Evolutionary conservation across 2,113 vertebrate genomes (phyloP).

Genomic region (Drymodes brunneopygia): DNA sequence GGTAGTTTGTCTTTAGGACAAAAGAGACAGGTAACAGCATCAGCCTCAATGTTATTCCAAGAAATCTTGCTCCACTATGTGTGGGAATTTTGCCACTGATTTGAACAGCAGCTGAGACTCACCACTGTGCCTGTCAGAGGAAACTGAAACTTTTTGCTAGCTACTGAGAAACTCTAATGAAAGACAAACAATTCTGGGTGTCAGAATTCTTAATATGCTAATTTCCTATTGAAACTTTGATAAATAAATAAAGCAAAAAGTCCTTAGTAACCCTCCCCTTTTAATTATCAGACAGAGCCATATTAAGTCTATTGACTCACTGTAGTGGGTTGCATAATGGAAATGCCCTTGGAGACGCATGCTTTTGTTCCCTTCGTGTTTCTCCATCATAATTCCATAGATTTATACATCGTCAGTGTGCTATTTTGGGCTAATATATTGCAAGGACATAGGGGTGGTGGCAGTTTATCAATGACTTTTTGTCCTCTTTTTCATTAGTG

Average conservation of each 20-base stretch:
- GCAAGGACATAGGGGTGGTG: constrained; percentile 33
- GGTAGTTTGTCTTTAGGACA: background rate
- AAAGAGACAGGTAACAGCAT: background rate
- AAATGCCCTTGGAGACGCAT: constrained; percentile 28
- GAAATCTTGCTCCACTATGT: background rate
- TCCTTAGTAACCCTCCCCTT: background rate
- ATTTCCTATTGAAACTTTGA: background rate
- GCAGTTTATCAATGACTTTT: constrained; percentile 45
- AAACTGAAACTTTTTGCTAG: background rate
- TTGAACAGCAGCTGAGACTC: background rate
- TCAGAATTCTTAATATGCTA: background rate
- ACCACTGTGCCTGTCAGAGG: background rate
- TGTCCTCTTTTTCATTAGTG: constrained; percentile 49
- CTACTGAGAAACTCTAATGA: background rate
- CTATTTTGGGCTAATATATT: constrained; percentile 49
- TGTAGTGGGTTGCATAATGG: constrained; percentile 20
- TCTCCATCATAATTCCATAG: constrained; percentile 44
- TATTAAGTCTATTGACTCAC: constrained; percentile 20
- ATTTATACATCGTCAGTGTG: constrained; percentile 31
- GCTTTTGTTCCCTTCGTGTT: constrained; percentile 29
- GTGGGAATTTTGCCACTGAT: background rate
- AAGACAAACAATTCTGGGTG: background rate
- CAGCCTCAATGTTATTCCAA: background rate
- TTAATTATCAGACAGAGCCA: constrained; percentile 34
- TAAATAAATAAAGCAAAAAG: constrained; percentile 20